Evolutionary conservation across 1,140 invertebrate species (phyloP), one percentile per base, ranked within the genome.

Genomic region (Leptinotarsa texana): DNA sequence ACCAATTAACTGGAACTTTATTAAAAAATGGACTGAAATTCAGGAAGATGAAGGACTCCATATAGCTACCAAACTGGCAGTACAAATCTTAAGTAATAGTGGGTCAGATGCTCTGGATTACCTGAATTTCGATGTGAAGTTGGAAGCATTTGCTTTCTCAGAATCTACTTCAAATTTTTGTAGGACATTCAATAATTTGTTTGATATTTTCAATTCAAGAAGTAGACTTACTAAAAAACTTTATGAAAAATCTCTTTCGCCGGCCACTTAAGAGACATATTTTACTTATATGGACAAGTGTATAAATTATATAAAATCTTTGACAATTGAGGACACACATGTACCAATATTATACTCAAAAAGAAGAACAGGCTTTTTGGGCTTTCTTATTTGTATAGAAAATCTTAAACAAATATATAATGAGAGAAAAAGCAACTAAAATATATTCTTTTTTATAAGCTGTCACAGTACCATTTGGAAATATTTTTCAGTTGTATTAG

Each of bases 191-290:
- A 75, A 75, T 75, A 72, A 75, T 51, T 17, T 63, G 8, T 69
- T 75, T 63, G 57, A 75, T 69, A 62, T 83, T n/a, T 76, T 82
- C 24, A 84, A 85, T 80, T 74, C 73, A 17, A 72, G 73, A 70
- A 77, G 63, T 73, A 57, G 24, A 22, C 75, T 81, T n/a, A 69
- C 24, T 18, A 76, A 70, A 67, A 75, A 76, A 69, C 72, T 57
- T 42, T 63, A 47, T 67, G 75, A 72, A 73, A 77, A 66, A 63
- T 65, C 72, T 42, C 24, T 78, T 11, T 70, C 57, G 42, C n/a
- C 61, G 65, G 42, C 71, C 61, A 78, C 67, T n/a, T 69, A 57
- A 57, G n/a, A 77, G 42, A 61, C 72, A 33, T 67, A 77, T 47
- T 68, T 72, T 72, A 42, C 69, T 24, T 76, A 49, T 65, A 47